Percentiles rank a stretch among this genome's conserved stretches.
Conservation (phyloP, 2,888 invertebrate genomes). For the Scrobipalpa atriplicella region DNA sequence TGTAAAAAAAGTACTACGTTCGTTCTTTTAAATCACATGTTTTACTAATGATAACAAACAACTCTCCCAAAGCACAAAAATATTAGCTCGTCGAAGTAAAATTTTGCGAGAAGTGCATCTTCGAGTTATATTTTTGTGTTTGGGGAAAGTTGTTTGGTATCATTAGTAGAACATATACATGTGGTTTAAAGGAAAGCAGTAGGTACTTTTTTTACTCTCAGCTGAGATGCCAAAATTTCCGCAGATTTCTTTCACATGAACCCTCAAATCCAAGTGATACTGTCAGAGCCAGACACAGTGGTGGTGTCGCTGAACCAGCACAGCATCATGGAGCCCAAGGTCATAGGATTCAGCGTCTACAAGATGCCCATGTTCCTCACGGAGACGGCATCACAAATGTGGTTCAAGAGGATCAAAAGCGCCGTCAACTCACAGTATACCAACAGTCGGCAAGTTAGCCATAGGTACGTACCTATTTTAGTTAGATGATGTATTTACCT, state of each 20-base stretch:
- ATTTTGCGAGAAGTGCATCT: too few species aligned
- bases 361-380: slow-evolving; percentile 85
- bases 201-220: too few species aligned
- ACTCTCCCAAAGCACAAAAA: too few species aligned
- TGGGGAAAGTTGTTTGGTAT: too few species aligned
- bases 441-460: slow-evolving; percentile 93
- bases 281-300: slow-evolving; percentile 85
- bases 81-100: too few species aligned
- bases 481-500: too few species aligned
- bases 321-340: slow-evolving; percentile 95
- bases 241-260: slow-evolving; percentile 95
- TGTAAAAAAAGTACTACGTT: too few species aligned
- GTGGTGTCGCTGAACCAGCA: slow-evolving; percentile 94
- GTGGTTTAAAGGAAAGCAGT: too few species aligned
- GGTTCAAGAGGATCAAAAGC: slow-evolving; percentile 94
- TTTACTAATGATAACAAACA: too few species aligned
- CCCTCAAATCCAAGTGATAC: slow-evolving; percentile 91
- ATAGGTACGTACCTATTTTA: slow-evolving; percentile 60
- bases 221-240: slow-evolving; percentile 27
- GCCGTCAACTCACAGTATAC: slow-evolving; percentile 95
- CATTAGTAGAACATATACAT: too few species aligned
- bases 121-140: too few species aligned
- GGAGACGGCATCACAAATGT: slow-evolving; percentile 90
- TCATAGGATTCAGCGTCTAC: slow-evolving; percentile 95
- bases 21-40: too few species aligned